Conservation (phyloP, 1,140 invertebrate species). For the Cryptotermes secundus region DNA sequence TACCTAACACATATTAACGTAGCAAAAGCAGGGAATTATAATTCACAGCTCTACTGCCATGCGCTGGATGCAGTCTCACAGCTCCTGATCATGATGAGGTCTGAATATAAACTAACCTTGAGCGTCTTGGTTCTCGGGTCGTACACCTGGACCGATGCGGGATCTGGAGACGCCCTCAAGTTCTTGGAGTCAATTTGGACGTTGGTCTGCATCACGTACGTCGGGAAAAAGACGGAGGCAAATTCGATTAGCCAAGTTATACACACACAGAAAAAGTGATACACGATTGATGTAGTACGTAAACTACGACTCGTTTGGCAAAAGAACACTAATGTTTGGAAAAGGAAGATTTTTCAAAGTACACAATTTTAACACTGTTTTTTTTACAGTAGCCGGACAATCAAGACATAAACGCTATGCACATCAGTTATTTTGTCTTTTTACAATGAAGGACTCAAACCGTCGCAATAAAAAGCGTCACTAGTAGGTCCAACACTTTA, state of each 20-base stretch:
- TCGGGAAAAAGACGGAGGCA: neutral
- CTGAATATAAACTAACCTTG: neutral
- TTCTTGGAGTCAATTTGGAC: conserved; percentile 1
- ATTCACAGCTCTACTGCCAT: no score
- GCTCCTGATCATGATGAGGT: neutral
- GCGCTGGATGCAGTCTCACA: no score
- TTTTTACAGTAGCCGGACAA: neutral
- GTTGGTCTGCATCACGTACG: neutral
- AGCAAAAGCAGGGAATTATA: no score
- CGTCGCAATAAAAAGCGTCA: neutral
- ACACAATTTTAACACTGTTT: neutral
- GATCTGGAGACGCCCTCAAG: neutral
- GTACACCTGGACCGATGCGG: neutral
- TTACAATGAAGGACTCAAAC: neutral
- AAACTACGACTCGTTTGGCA: neutral
- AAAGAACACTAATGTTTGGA: neutral
- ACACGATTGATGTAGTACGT: no score
- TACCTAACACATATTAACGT: no score
- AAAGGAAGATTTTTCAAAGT: neutral
- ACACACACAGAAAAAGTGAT: neutral
- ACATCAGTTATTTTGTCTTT: neutral
- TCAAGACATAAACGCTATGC: neutral
- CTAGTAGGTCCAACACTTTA: neutral
- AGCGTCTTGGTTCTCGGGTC: neutral
- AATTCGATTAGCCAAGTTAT: neutral